Evolutionary conservation across 2,888 invertebrate species (phyloP).

Genomic region (Cantharis rustica): DNA sequence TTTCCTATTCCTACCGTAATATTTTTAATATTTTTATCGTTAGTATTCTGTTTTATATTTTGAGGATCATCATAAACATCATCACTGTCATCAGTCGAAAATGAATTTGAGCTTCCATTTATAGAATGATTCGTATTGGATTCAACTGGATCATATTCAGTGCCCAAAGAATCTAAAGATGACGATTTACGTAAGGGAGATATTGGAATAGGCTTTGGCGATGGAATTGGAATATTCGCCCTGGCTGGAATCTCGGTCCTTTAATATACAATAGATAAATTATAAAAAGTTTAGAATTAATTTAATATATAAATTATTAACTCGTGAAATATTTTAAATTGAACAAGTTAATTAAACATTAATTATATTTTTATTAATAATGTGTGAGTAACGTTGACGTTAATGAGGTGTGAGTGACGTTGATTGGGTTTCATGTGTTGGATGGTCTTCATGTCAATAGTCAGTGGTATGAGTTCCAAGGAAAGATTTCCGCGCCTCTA

Average conservation of each 20-base stretch:
- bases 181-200: neutral
- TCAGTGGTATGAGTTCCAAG: no score
- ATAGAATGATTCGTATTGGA: neutral
- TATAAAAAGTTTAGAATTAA: neutral
- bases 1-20: neutral
- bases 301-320: no score
- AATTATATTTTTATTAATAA: no score
- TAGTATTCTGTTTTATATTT: neutral
- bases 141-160: slow-evolving; percentile 13
- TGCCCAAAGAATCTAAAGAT: slow-evolving; percentile 11
- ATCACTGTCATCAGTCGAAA: slow-evolving; percentile 25
- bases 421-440: no score
- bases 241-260: neutral
- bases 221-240: slow-evolving; percentile 8
- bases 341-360: no score
- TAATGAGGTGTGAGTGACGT: no score
- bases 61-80: slow-evolving; percentile 16
- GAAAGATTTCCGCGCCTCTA: no score
- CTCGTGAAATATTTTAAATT: no score
- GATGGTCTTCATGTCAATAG: no score
- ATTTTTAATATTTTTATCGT: neutral
- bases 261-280: neutral
- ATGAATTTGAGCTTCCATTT: slow-evolving; percentile 5
- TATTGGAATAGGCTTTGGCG: neutral
- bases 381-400: no score